Percentiles rank a stretch among this genome's conserved stretches.
These are phyloP conservation scores for Anagrus nilaparvatae DNA, from an alignment of 1,140 invertebrate species.

Conservation along the genomic window DNA sequence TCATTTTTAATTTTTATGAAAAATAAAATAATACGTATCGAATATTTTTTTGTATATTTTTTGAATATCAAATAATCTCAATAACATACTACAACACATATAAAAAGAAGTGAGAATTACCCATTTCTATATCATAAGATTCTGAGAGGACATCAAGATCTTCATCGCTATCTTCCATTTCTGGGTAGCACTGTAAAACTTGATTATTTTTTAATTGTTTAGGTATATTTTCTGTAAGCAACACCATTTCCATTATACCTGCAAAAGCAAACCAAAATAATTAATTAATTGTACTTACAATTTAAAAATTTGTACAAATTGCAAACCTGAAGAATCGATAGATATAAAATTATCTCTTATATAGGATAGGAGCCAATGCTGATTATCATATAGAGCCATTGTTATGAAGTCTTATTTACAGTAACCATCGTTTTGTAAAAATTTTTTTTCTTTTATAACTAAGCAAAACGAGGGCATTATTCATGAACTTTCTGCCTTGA, in stretches of 20 bases:
- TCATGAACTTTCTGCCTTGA: too few relatives aligned
- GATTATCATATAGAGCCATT: conserved; percentile 90
- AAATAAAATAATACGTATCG: too few relatives aligned
- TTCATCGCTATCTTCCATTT: conserved; percentile 66
- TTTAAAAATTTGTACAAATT: neutral
- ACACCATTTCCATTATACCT: conserved; percentile 68
- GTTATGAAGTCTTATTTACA: too few relatives aligned
- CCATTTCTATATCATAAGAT: conserved; percentile 61
- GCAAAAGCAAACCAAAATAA: conserved; percentile 15
- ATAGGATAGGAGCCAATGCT: conserved; percentile 83
- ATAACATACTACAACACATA: too few relatives aligned
- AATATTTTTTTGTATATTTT: too few relatives aligned
- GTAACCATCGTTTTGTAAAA: too few relatives aligned
- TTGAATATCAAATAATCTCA: too few relatives aligned
- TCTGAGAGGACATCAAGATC: conserved; percentile 53
- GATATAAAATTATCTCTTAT: conserved; percentile 89
- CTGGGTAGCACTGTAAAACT: conserved; percentile 59
- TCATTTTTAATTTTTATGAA: too few relatives aligned
- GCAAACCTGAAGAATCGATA: conserved; percentile 82
- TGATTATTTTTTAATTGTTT: conserved; percentile 44
- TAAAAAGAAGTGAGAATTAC: too few relatives aligned
- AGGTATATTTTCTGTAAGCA: conserved; percentile 64
- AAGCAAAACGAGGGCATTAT: too few relatives aligned
- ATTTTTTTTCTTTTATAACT: too few relatives aligned
- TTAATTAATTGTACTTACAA: neutral